phyloP scores from a whole-genome alignment of 2,797 vertebrate genomes.

The Rhinophrynus dorsalis region DNA sequence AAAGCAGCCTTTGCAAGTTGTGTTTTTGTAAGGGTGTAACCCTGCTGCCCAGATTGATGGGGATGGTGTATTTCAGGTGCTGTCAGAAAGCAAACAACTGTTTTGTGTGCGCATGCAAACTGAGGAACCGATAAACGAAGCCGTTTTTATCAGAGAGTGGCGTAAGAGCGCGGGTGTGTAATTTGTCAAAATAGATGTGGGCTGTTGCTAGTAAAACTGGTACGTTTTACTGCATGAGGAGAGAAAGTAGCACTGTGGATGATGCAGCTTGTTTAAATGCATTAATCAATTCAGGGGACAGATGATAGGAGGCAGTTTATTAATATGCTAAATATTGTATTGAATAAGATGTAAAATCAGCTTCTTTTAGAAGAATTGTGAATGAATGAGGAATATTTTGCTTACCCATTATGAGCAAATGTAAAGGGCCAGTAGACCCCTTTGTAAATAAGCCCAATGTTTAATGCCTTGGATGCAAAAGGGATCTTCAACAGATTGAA shows the following conservation, averaged over 20 bases:
- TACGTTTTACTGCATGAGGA: background rate
- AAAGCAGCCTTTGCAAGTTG: background rate
- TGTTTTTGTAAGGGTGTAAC: constrained; percentile 5
- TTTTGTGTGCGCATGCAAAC: background rate
- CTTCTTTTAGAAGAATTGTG: no score
- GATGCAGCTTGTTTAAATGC: no score
- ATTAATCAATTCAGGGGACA: no score
- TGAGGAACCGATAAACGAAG: background rate
- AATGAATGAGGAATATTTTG: no score
- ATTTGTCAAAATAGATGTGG: background rate
- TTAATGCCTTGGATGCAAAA: no score
- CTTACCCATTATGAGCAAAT: no score
- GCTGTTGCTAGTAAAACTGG: background rate
- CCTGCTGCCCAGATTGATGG: background rate
- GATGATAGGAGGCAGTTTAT: no score
- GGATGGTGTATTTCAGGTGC: constrained; percentile 20
- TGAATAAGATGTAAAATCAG: no score
- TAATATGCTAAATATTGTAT: no score
- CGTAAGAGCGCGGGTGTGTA: background rate
- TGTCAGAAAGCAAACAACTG: constrained; percentile 7
- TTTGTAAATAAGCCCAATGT: no score
- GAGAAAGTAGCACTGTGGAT: background rate
- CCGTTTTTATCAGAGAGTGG: constrained; percentile 2
- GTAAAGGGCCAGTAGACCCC: no score
- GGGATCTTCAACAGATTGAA: no score